A percentile compares a stretch with the other conserved stretches of the same genome.
phyloP scores from a whole-genome alignment of 2,113 vertebrate species.

The Oncorhynchus keta region DNA sequence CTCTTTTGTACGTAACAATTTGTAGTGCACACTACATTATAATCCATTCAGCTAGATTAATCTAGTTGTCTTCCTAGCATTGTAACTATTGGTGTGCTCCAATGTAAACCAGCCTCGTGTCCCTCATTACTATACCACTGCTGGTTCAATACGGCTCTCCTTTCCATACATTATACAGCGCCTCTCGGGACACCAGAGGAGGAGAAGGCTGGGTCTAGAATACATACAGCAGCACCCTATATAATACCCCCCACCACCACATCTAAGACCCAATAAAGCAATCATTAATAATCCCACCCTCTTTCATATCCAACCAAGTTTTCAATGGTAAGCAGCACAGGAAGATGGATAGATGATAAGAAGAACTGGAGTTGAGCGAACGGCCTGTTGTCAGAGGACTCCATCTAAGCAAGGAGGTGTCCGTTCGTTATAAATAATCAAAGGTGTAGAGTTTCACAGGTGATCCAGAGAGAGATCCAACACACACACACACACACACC shows the following conservation, averaged over 20 bases:
- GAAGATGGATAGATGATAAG: background rate
- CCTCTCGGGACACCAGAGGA: background rate
- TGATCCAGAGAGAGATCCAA: conserved; percentile 6
- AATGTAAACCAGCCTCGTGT: background rate
- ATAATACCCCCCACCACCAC: background rate
- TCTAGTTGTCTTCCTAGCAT: background rate
- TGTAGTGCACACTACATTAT: background rate
- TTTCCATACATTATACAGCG: background rate
- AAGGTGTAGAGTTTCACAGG: conserved; percentile 53
- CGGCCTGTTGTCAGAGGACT: conserved; percentile 16
- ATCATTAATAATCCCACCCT: background rate
- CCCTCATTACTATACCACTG: background rate
- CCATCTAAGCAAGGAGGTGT: conserved; percentile 14
- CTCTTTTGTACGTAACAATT: background rate
- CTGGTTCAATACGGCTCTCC: background rate
- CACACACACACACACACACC: background rate
- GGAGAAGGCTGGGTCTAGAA: background rate
- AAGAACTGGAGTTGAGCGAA: background rate
- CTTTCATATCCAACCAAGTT: background rate
- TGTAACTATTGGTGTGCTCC: background rate
- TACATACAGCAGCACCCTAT: background rate
- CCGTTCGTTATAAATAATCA: conserved; percentile 53
- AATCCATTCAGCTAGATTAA: background rate
- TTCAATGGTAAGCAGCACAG: background rate
- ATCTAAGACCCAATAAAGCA: background rate